phyloP scores from a whole-genome alignment of 2,113 vertebrate genomes.

The Gallinago paraguaiae region DNA sequence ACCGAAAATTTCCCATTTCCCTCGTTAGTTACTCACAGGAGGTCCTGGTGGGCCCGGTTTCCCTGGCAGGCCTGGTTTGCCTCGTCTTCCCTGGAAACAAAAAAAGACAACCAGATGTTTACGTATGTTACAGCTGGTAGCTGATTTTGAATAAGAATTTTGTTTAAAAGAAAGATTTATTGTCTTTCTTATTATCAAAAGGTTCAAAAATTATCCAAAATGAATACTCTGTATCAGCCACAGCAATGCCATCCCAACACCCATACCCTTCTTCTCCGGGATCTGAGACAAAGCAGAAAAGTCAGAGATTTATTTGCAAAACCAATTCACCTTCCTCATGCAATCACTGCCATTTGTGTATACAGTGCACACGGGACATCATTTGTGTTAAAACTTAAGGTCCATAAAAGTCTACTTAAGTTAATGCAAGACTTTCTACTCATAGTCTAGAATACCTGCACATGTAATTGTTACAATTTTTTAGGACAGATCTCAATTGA shows the following conservation, averaged over 20 bases:
- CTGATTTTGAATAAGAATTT: neutral
- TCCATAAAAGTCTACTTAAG: neutral
- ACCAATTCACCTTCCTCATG: neutral
- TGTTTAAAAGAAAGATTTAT: neutral
- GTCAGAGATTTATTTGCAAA: neutral
- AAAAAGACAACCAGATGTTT: neutral
- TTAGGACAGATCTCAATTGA: neutral
- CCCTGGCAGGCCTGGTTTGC: conserved; percentile 79
- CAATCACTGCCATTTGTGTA: neutral
- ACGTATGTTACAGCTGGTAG: neutral
- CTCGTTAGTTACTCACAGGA: conserved; percentile 71
- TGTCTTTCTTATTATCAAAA: neutral
- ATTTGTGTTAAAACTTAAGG: neutral
- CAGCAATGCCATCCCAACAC: neutral
- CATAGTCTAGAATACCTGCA: neutral
- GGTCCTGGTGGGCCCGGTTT: conserved; percentile 78
- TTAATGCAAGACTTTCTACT: neutral
- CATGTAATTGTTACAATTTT: neutral
- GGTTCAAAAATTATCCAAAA: neutral
- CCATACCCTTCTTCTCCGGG: neutral
- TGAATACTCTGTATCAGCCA: neutral
- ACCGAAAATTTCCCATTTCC: neutral
- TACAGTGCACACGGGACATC: neutral
- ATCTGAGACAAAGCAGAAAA: neutral
- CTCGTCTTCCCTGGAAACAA: conserved; percentile 78